These are phyloP conservation scores for Drosophila novamexicana DNA, from an alignment of 1,140 invertebrate species.

Conservation along the genomic window DNA sequence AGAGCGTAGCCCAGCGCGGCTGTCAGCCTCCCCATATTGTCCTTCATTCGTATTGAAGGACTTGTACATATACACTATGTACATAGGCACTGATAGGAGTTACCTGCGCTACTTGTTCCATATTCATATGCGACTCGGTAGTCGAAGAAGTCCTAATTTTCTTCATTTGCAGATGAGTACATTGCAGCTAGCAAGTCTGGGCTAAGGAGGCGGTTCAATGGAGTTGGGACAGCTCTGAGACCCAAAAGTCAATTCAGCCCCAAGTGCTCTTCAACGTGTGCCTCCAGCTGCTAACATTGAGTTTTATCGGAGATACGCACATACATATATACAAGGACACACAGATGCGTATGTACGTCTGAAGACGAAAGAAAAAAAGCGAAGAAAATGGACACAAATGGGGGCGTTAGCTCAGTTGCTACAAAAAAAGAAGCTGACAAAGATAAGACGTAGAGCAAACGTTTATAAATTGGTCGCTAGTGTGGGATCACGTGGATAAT, in stretches of 20 bases:
- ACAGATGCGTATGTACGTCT: not conserved
- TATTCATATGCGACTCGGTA: constrained; percentile 2
- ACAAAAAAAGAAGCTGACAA: constrained; percentile 31
- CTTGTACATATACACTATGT: not conserved
- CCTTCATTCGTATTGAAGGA: not conserved
- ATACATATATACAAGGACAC: not conserved
- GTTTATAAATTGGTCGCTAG: constrained; percentile 77
- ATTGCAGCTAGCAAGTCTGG: constrained; percentile 8
- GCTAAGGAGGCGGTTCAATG: constrained; percentile 5
- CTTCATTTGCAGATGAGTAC: not conserved
- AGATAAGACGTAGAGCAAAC: constrained; percentile 73
- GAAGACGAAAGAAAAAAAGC: not conserved
- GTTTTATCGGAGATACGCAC: constrained; percentile 24
- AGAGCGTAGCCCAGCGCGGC: constrained; percentile 7
- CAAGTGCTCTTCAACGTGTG: not conserved
- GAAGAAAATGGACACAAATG: constrained; percentile 25
- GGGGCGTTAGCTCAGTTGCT: constrained; percentile 22
- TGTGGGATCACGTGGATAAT: constrained; percentile 70
- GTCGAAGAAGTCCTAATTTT: not conserved
- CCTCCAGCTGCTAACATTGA: constrained; percentile 25
- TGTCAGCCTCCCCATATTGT: not conserved
- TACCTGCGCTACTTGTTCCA: constrained; percentile 2
- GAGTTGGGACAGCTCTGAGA: constrained; percentile 15
- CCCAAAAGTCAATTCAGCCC: constrained; percentile 9
- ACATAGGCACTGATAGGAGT: not conserved